Percentiles rank a stretch among this genome's conserved stretches.
Evolutionary conservation across 2,797 vertebrate genomes (phyloP).

Genomic region (Ciconia nigra): DNA sequence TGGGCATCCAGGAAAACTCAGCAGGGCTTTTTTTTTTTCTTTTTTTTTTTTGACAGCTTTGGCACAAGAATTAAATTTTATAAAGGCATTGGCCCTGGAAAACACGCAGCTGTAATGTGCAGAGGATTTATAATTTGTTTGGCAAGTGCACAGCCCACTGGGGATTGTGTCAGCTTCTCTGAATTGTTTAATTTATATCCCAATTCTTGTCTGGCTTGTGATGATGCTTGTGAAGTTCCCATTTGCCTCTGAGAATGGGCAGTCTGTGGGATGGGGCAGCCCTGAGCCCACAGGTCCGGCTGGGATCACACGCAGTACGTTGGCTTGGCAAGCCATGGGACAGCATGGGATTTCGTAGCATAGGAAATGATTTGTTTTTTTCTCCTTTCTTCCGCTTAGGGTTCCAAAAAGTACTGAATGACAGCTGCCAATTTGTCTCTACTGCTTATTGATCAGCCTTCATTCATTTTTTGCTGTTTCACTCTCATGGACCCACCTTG

Average conservation of each 20-base stretch:
- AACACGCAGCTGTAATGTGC: not conserved
- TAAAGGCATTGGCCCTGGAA: not conserved
- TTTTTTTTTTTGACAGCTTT: not conserved
- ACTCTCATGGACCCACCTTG: not conserved
- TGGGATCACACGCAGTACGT: accelerated
- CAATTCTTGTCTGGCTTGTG: not conserved
- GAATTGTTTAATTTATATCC: not conserved
- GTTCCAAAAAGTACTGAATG: not conserved
- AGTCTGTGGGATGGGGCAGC: not conserved
- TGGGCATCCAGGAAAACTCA: not conserved
- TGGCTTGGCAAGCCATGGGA: not conserved
- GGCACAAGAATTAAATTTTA: not conserved
- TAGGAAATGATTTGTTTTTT: not conserved
- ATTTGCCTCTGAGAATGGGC: not conserved
- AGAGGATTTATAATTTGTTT: not conserved
- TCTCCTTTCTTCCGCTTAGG: not conserved
- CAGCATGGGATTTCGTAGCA: accelerated
- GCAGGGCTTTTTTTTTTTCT: not conserved
- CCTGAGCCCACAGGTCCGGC: accelerated
- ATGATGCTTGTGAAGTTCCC: accelerated
- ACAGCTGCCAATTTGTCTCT: not conserved
- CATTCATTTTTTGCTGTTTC: not conserved
- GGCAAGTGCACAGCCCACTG: not conserved
- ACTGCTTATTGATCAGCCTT: not conserved
- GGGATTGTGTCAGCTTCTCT: not conserved